A percentile compares a stretch with the other conserved stretches of the same genome.
phyloP scores from a whole-genome alignment of 2,888 invertebrate species.

The Chrysotoxum bicinctum region DNA sequence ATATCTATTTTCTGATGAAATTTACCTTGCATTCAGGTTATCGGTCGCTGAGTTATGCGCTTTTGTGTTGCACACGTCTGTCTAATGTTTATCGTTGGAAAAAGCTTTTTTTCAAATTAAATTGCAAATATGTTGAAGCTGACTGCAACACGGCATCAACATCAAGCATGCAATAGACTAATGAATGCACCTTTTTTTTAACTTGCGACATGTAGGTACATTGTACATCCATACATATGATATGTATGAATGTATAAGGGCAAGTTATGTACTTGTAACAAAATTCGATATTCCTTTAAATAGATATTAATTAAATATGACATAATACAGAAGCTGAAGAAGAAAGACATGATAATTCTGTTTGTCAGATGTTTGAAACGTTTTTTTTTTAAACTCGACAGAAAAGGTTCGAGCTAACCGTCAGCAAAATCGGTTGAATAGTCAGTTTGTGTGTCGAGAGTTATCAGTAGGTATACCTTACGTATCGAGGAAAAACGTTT shows the following conservation, averaged over 20 bases:
- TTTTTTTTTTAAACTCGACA: too few relatives aligned
- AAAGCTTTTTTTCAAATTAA: constrained; percentile 23
- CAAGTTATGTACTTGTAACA: neutral
- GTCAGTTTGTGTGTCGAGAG: too few relatives aligned
- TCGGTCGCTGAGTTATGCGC: constrained; percentile 1
- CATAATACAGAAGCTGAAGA: neutral
- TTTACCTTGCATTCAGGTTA: constrained; percentile 13
- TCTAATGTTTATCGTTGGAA: neutral
- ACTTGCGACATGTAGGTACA: neutral
- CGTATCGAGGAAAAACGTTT: too few relatives aligned
- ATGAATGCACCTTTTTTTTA: neutral
- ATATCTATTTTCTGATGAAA: neutral
- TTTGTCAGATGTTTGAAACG: neutral
- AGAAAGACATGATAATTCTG: neutral
- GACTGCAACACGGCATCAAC: neutral
- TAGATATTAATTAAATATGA: neutral
- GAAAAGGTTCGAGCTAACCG: too few relatives aligned
- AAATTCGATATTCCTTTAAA: neutral
- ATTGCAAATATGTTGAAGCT: constrained; percentile 12
- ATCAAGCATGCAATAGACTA: constrained; percentile 7
- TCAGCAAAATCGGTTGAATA: too few relatives aligned
- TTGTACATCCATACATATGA: too few relatives aligned
- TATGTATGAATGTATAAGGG: neutral
- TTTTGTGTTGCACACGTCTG: neutral
- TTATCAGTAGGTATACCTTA: too few relatives aligned